Conservation (phyloP, 2,888 invertebrate species). For the Pheosia gnoma region DNA sequence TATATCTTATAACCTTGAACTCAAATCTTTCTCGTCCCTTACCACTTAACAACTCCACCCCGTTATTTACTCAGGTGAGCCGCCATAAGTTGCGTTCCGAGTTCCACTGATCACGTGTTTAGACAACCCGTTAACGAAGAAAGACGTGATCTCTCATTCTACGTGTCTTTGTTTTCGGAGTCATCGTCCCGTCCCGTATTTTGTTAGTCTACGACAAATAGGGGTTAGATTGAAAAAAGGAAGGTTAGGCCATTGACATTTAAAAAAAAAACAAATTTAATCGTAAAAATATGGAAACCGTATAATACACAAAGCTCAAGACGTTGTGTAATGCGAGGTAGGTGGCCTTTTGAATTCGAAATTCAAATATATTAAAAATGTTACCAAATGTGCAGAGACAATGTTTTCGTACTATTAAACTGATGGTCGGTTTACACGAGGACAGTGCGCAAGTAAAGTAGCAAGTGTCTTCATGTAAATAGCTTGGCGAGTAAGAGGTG, state of each 20-base stretch:
- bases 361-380: not conserved
- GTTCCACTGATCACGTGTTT: constrained; percentile 15
- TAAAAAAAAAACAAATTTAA: no score
- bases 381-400: not conserved
- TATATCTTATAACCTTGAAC: not conserved
- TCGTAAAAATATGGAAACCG: no score
- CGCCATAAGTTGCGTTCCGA: constrained; percentile 7
- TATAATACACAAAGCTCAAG: no score
- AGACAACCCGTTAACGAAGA: constrained; percentile 13
- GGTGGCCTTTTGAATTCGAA: not conserved
- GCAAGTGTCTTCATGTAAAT: no score
- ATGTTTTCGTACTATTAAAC: no score
- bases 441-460: no score
- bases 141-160: constrained; percentile 9
- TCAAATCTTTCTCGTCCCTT: not conserved
- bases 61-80: constrained; percentile 16
- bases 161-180: constrained; percentile 13
- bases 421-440: no score
- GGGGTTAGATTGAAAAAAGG: no score
- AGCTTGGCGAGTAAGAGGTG: no score
- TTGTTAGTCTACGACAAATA: not conserved
- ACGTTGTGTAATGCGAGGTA: not conserved
- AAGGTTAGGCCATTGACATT: no score
- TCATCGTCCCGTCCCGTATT: not conserved
- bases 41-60: not conserved